phyloP scores from a whole-genome alignment of 2,113 vertebrate genomes.

The Prinia subflava region DNA sequence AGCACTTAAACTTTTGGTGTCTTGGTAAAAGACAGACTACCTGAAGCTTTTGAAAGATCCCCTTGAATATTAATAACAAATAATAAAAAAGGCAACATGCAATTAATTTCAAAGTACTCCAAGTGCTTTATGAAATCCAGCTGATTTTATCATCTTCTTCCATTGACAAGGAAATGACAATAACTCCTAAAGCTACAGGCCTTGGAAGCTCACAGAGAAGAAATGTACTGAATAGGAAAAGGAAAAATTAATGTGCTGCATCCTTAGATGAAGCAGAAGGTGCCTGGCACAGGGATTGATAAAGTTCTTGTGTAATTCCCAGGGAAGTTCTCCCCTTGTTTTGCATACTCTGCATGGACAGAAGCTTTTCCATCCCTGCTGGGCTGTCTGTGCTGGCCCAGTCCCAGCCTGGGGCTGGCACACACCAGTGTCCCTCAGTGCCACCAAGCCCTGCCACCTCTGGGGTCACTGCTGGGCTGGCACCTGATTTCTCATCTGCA shows the following conservation, averaged over 20 bases:
- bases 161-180: neutral
- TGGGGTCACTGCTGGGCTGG: neutral
- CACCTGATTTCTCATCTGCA: neutral
- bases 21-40: neutral
- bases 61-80: neutral
- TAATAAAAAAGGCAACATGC: neutral
- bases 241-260: neutral
- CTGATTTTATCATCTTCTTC: neutral
- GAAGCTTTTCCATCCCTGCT: neutral
- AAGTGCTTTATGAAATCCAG: neutral
- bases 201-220: neutral
- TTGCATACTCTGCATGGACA: neutral
- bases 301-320: no score
- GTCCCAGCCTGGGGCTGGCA: neutral
- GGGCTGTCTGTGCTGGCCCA: neutral
- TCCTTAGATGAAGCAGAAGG: neutral
- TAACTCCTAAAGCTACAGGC: neutral
- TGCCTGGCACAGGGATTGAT: neutral
- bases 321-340: neutral
- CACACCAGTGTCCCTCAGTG: neutral
- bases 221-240: neutral
- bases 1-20: neutral
- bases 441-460: neutral
- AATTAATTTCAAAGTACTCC: conserved; percentile 2
- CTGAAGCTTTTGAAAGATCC: neutral